These are phyloP conservation scores for Scaptomyza montana DNA, from an alignment of 1,140 invertebrate species.

Conservation along the genomic window DNA sequence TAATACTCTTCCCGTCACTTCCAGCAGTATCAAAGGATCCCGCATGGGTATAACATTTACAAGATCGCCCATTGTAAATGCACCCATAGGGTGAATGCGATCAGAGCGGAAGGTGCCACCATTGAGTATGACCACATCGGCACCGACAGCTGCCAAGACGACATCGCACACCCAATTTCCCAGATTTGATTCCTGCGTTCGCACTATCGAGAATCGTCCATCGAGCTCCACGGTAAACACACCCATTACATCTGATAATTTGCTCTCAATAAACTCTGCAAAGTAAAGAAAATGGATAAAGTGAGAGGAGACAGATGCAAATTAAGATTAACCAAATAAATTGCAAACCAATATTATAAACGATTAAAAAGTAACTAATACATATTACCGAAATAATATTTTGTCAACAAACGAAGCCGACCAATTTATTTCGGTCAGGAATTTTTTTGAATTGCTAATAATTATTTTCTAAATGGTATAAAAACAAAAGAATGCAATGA, in stretches of 20 bases:
- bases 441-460: too few species aligned
- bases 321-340: too few species aligned
- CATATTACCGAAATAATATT: too few species aligned
- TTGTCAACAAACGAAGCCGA: too few species aligned
- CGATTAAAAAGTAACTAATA: too few species aligned
- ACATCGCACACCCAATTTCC: slow-evolving; percentile 96
- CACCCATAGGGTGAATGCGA: slow-evolving; percentile 90
- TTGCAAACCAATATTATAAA: too few species aligned
- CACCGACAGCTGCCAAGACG: slow-evolving; percentile 91
- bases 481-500: too few species aligned
- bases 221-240: slow-evolving; percentile 92
- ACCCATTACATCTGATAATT: slow-evolving; percentile 93
- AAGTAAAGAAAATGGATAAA: neutral
- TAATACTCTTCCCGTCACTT: slow-evolving; percentile 87
- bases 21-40: slow-evolving; percentile 91
- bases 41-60: slow-evolving; percentile 93
- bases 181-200: slow-evolving; percentile 93
- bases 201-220: slow-evolving; percentile 91
- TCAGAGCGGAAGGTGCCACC: slow-evolving; percentile 89
- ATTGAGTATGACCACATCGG: slow-evolving; percentile 93
- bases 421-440: too few species aligned
- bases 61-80: slow-evolving; percentile 92
- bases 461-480: too few species aligned
- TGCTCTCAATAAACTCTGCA: slow-evolving; percentile 90
- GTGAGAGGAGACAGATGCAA: too few species aligned